Conservation (phyloP, 1,140 invertebrate species). For the Bombus haemorrhoidalis region DNA sequence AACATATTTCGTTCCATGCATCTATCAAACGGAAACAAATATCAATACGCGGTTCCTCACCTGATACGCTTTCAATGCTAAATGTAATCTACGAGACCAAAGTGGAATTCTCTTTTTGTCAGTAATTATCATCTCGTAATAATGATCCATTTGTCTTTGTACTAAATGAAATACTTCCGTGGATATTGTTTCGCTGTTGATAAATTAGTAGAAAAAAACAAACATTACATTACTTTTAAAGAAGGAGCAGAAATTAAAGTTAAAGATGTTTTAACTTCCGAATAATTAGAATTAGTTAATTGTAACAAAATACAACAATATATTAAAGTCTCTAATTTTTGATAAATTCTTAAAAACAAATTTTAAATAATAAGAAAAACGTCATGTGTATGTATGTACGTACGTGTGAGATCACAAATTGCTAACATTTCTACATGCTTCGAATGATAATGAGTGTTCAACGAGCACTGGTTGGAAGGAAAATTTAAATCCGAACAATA, state of each 20-base stretch:
- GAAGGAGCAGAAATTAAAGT: neutral
- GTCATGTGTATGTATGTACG: no score
- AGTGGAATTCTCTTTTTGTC: slow-evolving; percentile 93
- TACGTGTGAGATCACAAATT: neutral
- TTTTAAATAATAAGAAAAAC: neutral
- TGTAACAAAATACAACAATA: neutral
- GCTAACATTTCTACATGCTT: neutral
- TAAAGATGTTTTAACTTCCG: neutral
- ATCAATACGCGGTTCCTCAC: slow-evolving; percentile 75
- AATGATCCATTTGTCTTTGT: slow-evolving; percentile 95
- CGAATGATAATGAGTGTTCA: neutral
- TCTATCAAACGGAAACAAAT: slow-evolving; percentile 2
- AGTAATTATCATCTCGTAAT: slow-evolving; percentile 92
- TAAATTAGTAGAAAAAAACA: neutral
- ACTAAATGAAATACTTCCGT: slow-evolving; percentile 95
- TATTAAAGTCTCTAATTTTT: neutral
- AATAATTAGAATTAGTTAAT: neutral
- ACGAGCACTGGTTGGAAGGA: neutral
- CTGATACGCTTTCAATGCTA: slow-evolving; percentile 89
- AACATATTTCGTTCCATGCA: slow-evolving; percentile 47
- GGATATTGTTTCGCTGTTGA: slow-evolving; percentile 93
- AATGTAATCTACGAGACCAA: slow-evolving; percentile 93
- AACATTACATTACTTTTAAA: neutral
- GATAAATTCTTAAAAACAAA: neutral
- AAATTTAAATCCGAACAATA: slow-evolving; percentile 15